These are phyloP conservation scores for Cephus pygmeus DNA, from an alignment of 2,888 invertebrate genomes.

Conservation along the genomic window DNA sequence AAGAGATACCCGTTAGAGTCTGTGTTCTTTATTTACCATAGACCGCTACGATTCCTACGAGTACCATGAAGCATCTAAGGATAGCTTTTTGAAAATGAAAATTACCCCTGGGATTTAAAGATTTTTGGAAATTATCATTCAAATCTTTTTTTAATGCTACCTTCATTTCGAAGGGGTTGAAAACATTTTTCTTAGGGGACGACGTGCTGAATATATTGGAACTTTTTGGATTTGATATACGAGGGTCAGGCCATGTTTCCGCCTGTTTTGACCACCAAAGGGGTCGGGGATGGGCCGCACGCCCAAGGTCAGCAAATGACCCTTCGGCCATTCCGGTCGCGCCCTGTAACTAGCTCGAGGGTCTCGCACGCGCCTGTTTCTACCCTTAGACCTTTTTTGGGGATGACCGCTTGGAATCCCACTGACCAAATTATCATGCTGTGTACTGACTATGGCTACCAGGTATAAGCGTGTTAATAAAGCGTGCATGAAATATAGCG, in stretches of 20 bases:
- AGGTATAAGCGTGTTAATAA: conserved; percentile 12
- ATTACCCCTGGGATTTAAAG: neutral
- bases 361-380: conserved; percentile 39
- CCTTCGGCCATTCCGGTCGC: conserved; percentile 50
- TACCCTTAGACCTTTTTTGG: conserved; percentile 28
- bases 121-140: neutral
- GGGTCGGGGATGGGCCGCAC: conserved; percentile 61
- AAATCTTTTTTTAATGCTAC: neutral
- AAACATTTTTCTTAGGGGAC: conserved; percentile 11
- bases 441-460: conserved; percentile 7
- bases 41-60: neutral
- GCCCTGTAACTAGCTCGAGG: conserved; percentile 47
- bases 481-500: conserved; percentile 12
- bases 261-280: conserved; percentile 66
- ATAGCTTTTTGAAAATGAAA: neutral
- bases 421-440: conserved; percentile 52
- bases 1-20: neutral
- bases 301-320: conserved; percentile 61
- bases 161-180: neutral
- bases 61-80: neutral
- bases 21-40: neutral
- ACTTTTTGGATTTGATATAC: conserved; percentile 51
- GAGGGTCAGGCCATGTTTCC: conserved; percentile 65
- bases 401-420: conserved; percentile 18
- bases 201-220: neutral